Evolutionary conservation across 2,797 vertebrate genomes (phyloP).

Genomic region (Typhlichthys eigenmanni): DNA sequence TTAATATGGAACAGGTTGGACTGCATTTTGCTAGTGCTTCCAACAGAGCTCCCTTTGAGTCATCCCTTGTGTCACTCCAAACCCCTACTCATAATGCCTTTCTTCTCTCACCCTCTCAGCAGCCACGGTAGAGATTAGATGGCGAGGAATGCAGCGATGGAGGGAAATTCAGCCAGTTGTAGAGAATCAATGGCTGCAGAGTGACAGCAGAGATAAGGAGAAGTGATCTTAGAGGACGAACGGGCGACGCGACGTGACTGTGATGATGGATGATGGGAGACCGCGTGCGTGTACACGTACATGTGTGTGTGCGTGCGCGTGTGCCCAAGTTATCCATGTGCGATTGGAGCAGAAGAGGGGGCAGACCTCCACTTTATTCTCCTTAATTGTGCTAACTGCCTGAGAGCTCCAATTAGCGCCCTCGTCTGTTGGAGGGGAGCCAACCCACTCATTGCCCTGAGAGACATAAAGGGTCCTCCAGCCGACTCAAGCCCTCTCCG

Average conservation of each 20-base stretch:
- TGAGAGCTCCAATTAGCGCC: constrained; percentile 59
- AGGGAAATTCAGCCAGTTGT: constrained; percentile 49
- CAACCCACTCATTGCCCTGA: constrained; percentile 18
- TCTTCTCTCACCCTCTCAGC: constrained; percentile 13
- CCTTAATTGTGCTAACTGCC: constrained; percentile 69
- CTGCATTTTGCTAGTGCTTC: too few species aligned
- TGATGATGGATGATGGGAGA: constrained; percentile 30
- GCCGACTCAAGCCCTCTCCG: constrained; percentile 5
- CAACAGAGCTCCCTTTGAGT: not conserved
- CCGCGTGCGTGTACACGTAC: constrained; percentile 6
- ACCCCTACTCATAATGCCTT: constrained; percentile 42
- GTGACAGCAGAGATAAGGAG: constrained; percentile 37
- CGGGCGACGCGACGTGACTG: constrained; percentile 41
- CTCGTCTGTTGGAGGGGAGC: constrained; percentile 31
- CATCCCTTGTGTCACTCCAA: constrained; percentile 4
- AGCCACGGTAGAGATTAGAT: constrained; percentile 47
- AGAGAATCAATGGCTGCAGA: constrained; percentile 46
- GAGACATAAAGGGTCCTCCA: constrained; percentile 24
- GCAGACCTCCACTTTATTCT: constrained; percentile 48
- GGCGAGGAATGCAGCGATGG: constrained; percentile 31
- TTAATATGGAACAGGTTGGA: constrained; percentile 9
- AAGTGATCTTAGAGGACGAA: constrained; percentile 57
- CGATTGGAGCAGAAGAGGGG: constrained; percentile 39
- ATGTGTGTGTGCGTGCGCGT: constrained; percentile 21
- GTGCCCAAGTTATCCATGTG: constrained; percentile 31